Evolutionary conservation across 1,140 invertebrate species (phyloP), one percentile per base, ranked within the genome.

Genomic region (Macrosteles quadrilineatus): DNA sequence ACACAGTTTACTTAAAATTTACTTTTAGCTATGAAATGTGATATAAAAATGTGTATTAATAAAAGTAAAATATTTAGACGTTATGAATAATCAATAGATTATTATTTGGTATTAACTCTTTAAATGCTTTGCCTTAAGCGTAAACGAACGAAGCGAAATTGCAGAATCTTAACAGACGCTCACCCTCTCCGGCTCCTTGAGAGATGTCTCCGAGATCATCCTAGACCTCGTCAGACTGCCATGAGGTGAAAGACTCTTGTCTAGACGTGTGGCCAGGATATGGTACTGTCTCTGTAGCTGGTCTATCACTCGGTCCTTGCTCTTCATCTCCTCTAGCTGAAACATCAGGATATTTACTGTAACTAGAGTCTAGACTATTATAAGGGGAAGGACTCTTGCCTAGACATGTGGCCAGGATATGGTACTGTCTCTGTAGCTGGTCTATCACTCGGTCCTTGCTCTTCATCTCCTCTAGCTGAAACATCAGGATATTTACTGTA

Each of bases 241-340:
- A n/a, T n/a, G 32, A 36, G 32, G 32, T 36, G 32, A 36, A 25
- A 23, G 55, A 30, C 23, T 27, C 21, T 9, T 62, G 50, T 27
- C 30, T 2, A 57, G 31, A 0, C 70, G 64, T 4, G 1, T 43
- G 4, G 25, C 50, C 32, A 62, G 55, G n/a, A 65, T 9, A 64
- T 66, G 43, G 19, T 67, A 27, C 40, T 62, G 32, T 19, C 43
- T 53, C 47, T 71, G 27, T n/a, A 71, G 53, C 50, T 67, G 29
- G 36, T 17, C 30, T 9, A 71, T 27, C 21, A 25, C 14, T 2
- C 70, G 53, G 23, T 71, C 53, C 25, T 67, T 71, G 65, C 64
- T 67, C 32, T 67, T 67, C 50, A 71, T 11, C 65, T 67, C 65
- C 25, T 68, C 70, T 36, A 71, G 57, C 70, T 71, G 70, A 0